Evolutionary conservation across 2,888 invertebrate genomes (phyloP), one percentile per base, ranked within the genome.

Genomic region (Microdon myrmicae): DNA sequence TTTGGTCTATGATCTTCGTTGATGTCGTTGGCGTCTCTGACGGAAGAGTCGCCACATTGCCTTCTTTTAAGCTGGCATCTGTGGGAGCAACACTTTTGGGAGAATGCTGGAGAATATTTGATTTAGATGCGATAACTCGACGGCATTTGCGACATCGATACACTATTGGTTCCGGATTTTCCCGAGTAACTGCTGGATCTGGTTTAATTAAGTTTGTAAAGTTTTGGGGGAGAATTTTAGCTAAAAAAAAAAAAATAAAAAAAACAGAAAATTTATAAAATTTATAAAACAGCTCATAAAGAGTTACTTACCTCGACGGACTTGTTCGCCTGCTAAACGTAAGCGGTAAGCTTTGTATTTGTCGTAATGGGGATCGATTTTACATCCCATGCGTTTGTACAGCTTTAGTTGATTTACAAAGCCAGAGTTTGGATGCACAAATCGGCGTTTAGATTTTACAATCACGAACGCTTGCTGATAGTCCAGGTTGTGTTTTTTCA

Each of bases 141-240:
- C 90, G 85, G 76, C 94, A 94, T 73, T 87, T 89, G 74, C 85
- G 87, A 76, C 94, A 94, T 64, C 92, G 85, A 79, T 92, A 94
- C 5, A 92, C 91, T 44, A 88, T 85, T 1, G 92, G 92, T 70
- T 92, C 91, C 0, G 93, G 93, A 69, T 87, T 84, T 68, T 87
- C 87, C 20, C 88, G 86, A 1, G 84, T 84, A 47, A 90, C 75
- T 0, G 88, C 89, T 0, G 93, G 93, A 82, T 94, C 93, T 0
- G 88, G 83, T 75, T 90, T 90, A 5, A 94, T 84, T 17, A 94
- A 83, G 76, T 90, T 89, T 66, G 86, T 83, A 72, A 88, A 92
- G 64, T 84, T 84, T 72, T 89, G 90, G 0, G 94, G 92, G 60
- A 94, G 81, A 72, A 93, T 92, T 81, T 90, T 91, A 3, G 89